Evolutionary conservation across 2,113 vertebrate genomes (phyloP).

Genomic region (Archocentrus centrarchus): DNA sequence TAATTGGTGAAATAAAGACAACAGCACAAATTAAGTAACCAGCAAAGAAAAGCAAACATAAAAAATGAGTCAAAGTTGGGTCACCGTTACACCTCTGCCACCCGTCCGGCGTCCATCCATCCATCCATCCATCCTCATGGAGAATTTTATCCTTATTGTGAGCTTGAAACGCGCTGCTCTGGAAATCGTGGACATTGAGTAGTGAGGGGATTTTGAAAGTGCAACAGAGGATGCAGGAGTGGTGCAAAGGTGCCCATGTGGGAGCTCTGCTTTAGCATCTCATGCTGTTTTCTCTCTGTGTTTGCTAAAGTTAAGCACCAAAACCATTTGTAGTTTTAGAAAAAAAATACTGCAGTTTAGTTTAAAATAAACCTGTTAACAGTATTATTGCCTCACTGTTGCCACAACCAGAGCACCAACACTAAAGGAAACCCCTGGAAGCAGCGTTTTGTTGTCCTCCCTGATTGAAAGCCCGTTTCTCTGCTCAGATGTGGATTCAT

Average conservation of each 20-base stretch:
- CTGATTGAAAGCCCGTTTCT: not conserved
- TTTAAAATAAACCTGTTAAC: not conserved
- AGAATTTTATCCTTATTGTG: no score
- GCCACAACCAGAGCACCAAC: not conserved
- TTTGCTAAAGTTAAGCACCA: not conserved
- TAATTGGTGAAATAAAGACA: not conserved
- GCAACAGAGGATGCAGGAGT: no score
- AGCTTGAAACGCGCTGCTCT: no score
- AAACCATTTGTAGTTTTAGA: not conserved
- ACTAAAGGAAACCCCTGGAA: not conserved
- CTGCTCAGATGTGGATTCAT: not conserved
- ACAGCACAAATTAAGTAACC: not conserved
- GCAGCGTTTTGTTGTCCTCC: not conserved
- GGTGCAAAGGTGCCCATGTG: not conserved
- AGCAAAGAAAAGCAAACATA: no score
- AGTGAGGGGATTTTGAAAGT: not conserved
- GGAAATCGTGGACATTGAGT: not conserved
- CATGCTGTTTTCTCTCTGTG: not conserved
- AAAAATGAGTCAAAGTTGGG: no score
- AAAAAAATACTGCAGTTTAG: not conserved
- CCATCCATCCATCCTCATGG: no score
- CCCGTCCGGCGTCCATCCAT: no score
- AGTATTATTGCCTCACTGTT: not conserved
- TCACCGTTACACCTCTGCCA: no score
- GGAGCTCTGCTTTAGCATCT: not conserved